Conservation (phyloP, 2,888 invertebrate genomes). For the Drosophila lutescens region DNA sequence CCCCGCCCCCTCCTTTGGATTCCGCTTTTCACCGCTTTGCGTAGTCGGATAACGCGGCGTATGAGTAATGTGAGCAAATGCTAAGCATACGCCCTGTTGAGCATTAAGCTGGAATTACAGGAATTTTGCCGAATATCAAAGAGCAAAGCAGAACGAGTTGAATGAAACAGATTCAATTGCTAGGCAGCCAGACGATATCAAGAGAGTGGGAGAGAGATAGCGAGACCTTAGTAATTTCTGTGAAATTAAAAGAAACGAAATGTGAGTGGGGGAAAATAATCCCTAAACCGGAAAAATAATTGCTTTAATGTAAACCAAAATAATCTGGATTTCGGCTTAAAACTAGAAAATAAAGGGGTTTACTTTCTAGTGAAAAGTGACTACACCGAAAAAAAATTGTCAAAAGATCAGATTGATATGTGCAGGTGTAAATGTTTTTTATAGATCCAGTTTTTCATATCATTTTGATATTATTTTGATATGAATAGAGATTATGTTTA, state of each 20-base stretch:
- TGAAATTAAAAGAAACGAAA: conserved; percentile 17
- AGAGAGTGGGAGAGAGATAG: not conserved
- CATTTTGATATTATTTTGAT: too few relatives aligned
- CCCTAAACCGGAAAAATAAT: conserved; percentile 4
- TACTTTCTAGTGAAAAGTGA: too few relatives aligned
- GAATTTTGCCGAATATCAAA: conserved; percentile 32
- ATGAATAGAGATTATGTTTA: too few relatives aligned
- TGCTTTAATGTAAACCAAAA: not conserved
- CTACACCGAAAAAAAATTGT: too few relatives aligned
- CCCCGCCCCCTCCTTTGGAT: not conserved
- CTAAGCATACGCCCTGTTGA: conserved; percentile 58
- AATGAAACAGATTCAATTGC: conserved; percentile 9
- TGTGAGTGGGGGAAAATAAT: not conserved
- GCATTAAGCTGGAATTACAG: conserved; percentile 44
- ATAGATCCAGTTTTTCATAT: too few relatives aligned
- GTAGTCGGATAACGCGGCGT: conserved; percentile 33
- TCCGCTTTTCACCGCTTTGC: not conserved
- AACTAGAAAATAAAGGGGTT: not conserved
- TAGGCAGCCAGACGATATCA: not conserved
- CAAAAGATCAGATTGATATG: too few relatives aligned
- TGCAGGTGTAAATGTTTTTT: too few relatives aligned
- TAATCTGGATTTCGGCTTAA: not conserved
- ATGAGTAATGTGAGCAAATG: conserved; percentile 48
- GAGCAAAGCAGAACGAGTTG: conserved; percentile 32
- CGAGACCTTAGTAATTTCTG: not conserved